Evolutionary conservation across 2,113 vertebrate species (phyloP), one percentile per base, ranked within the genome.

Genomic region (Cephalopholis sonnerati): DNA sequence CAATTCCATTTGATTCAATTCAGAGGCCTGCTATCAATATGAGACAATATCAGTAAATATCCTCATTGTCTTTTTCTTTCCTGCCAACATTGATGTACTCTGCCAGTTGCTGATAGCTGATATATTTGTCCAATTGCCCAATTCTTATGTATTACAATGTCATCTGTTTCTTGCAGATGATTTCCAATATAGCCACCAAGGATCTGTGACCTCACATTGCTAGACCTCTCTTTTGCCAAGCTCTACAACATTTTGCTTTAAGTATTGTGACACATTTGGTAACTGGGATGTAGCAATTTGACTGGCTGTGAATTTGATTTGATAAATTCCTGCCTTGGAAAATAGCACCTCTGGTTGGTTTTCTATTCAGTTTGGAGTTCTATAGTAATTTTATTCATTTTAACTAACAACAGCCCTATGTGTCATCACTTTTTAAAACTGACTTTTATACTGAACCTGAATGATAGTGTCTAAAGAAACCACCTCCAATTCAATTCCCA

Each of bases 321-420:
- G 39, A 64, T 24, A 32, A 9, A 70, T 69, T 22, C 36, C 3
- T 10, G 51, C 27, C 24, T 79, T 77, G 77, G 6, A 46, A 54
- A 65, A 46, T 17, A 7, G 18, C 41, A 61, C 18, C 22, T 25
- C 58, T 12, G n/a, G 29, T 66, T 75, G 51, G 27, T 48, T 46
- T 73, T 39, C n/a, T 27, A 2, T 57, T 64, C 9, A 48, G 41
- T 22, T 2, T 48, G 5, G n/a, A 48, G 17, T 18, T 62, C 27
- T 9, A 41, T 9, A 53, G 48, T 24, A 7, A 71, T 84, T 87
- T 62, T 11, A 51, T 44, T 61, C 10, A 7, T 57, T 75, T 46
- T 36, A 50, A 22, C 20, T 17, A 25, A 22, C 24, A 44, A 20
- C 62, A 57, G 41, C 18, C 5, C 4, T 50, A n/a, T 13, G 3